These are phyloP conservation scores for Pogonus chalceus DNA, from an alignment of 1,140 invertebrate genomes.

Conservation along the genomic window DNA sequence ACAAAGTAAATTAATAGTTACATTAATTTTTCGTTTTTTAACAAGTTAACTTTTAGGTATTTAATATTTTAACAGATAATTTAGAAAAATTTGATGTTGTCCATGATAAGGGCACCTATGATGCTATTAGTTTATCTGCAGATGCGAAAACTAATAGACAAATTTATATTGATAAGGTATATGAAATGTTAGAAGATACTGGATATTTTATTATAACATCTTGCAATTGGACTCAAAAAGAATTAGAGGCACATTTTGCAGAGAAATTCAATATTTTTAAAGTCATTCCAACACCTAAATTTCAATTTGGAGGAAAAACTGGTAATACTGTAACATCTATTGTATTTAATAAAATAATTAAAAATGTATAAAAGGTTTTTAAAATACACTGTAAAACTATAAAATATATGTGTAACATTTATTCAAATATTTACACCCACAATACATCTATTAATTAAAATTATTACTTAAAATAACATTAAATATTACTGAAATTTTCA, in stretches of 20 bases:
- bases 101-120: conserved; percentile 90
- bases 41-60: conserved; percentile 32
- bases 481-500: background rate
- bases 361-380: no score
- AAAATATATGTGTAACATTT: no score
- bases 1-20: conserved; percentile 33
- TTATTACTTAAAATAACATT: background rate
- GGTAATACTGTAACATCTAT: conserved; percentile 45
- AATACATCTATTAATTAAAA: background rate
- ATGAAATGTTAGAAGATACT: conserved; percentile 43
- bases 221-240: conserved; percentile 88
- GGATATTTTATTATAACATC: conserved; percentile 77
- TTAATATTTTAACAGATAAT: conserved; percentile 43
- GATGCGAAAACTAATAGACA: conserved; percentile 49
- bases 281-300: conserved; percentile 65
- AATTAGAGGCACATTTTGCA: conserved; percentile 63
- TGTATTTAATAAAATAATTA: no score
- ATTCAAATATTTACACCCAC: conserved; percentile 3
- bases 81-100: conserved; percentile 48
- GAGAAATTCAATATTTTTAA: conserved; percentile 49
- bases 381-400: no score
- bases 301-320: conserved; percentile 74
- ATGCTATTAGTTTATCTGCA: conserved; percentile 74
- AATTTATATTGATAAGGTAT: conserved; percentile 58
- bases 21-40: conserved; percentile 11